phyloP scores from a whole-genome alignment of 2,113 vertebrate genomes.

The Alexandromys fortis region DNA sequence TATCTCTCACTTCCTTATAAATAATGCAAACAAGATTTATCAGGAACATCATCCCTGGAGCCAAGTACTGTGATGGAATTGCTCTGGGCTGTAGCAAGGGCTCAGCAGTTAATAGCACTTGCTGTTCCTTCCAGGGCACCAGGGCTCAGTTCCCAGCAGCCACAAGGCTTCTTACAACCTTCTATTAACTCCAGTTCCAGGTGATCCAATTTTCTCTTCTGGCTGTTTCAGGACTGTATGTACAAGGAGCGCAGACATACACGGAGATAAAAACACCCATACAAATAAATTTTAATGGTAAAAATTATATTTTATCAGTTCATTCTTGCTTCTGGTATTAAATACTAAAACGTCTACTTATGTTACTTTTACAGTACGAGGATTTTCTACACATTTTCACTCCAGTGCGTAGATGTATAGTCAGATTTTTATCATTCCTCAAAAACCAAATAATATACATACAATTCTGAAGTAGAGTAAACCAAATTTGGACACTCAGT shows the following conservation, averaged over 20 bases:
- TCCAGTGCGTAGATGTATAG: not conserved
- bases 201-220: not conserved
- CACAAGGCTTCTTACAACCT: not conserved
- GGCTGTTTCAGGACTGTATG: not conserved
- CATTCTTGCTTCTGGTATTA: not conserved
- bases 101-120: not conserved
- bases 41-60: not conserved
- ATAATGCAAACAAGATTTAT: not conserved
- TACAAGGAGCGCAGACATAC: not conserved
- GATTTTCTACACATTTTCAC: constrained; percentile 14
- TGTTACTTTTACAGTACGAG: constrained; percentile 10
- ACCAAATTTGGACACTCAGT: not conserved
- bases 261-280: not conserved
- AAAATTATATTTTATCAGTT: constrained; percentile 15
- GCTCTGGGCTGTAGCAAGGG: not conserved
- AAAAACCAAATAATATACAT: constrained; percentile 26
- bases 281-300: not conserved
- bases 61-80: not conserved
- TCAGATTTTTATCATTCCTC: not conserved
- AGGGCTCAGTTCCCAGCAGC: not conserved
- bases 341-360: not conserved
- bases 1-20: not conserved
- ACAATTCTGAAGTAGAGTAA: not conserved
- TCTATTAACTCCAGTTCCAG: not conserved
- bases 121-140: not conserved